A percentile compares a stretch with the other conserved stretches of the same genome.
phyloP scores from a whole-genome alignment of 2,888 invertebrate species.

The Agrilus cyanescens region DNA sequence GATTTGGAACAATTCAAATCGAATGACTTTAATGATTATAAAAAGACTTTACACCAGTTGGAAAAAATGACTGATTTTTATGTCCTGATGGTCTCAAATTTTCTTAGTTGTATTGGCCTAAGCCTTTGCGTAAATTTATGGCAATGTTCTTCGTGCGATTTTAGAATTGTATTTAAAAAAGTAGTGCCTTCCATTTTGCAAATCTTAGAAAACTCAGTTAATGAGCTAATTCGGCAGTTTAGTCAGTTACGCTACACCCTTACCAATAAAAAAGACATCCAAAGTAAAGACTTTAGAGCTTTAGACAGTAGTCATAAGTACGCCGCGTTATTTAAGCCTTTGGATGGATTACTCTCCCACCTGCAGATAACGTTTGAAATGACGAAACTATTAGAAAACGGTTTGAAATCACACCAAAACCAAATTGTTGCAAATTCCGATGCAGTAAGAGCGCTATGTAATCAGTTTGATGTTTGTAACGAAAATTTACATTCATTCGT shows the following conservation, averaged over 20 bases:
- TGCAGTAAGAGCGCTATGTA: background rate
- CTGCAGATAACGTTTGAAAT: constrained; percentile 7
- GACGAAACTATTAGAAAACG: background rate
- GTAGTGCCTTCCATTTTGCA: constrained; percentile 1
- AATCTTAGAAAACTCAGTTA: background rate
- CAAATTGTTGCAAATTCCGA: background rate
- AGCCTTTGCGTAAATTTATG: constrained; percentile 8
- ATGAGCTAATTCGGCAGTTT: constrained; percentile 1
- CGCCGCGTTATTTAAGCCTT: background rate
- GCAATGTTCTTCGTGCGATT: constrained; percentile 2
- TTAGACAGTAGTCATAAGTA: background rate
- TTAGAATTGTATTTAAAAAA: constrained; percentile 5
- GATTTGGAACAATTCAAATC: constrained; percentile 1
- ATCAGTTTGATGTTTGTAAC: constrained; percentile 1
- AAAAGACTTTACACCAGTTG: background rate
- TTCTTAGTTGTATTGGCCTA: constrained; percentile 8
- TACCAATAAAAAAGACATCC: background rate
- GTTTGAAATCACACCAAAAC: background rate
- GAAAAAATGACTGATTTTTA: constrained; percentile 6
- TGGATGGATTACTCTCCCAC: constrained; percentile 5
- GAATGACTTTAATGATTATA: background rate
- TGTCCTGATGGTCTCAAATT: constrained; percentile 9
- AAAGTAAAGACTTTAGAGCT: background rate
- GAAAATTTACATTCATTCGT: background rate
- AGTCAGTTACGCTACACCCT: constrained; percentile 2